These are phyloP conservation scores for Plebejus argus DNA, from an alignment of 2,888 invertebrate species.

Conservation along the genomic window DNA sequence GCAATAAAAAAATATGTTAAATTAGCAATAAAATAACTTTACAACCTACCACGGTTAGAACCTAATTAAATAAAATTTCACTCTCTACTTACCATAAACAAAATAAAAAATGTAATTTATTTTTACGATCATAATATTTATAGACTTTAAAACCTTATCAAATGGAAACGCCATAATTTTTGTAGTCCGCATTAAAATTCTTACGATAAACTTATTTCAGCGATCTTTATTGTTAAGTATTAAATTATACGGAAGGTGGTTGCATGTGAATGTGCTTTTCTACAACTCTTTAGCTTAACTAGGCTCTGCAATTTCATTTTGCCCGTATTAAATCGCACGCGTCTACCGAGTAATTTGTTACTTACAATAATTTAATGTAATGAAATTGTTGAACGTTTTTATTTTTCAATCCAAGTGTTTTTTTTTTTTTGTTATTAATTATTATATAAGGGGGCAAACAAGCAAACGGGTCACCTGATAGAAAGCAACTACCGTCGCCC, in stretches of 20 bases:
- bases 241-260: slow-evolving; percentile 50
- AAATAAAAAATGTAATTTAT: neutral
- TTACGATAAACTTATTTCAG: slow-evolving; percentile 27
- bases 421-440: too few species aligned
- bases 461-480: too few species aligned
- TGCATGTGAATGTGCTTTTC: slow-evolving; percentile 40
- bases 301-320: slow-evolving; percentile 63
- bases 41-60: neutral
- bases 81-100: neutral
- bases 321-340: slow-evolving; percentile 40
- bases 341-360: slow-evolving; percentile 27
- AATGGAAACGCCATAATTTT: slow-evolving; percentile 3
- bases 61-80: slow-evolving; percentile 6
- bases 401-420: neutral
- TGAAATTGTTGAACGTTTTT: slow-evolving; percentile 55
- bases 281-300: slow-evolving; percentile 41
- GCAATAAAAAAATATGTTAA: neutral
- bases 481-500: too few species aligned
- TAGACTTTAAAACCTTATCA: slow-evolving; percentile 10
- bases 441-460: too few species aligned
- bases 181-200: slow-evolving; percentile 18
- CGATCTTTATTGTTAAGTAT: slow-evolving; percentile 35
- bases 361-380: slow-evolving; percentile 41
- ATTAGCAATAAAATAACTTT: neutral
- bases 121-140: slow-evolving; percentile 9